phyloP scores from a whole-genome alignment of 2,797 vertebrate genomes.

The Poecilia gillii region DNA sequence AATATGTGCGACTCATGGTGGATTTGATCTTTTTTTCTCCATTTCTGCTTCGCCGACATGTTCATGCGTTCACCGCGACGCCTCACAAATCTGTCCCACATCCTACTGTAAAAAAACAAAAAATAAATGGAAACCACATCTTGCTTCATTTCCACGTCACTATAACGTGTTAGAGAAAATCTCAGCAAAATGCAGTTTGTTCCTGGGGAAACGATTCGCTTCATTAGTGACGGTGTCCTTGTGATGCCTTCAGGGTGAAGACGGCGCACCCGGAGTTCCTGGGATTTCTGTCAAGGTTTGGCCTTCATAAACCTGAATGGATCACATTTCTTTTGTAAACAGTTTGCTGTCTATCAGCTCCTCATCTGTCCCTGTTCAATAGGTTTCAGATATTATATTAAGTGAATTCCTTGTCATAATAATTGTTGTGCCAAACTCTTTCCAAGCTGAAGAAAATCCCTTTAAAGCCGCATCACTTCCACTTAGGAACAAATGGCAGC shows the following conservation, averaged over 20 bases:
- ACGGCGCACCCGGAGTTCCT: slow-evolving; percentile 73
- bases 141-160: background rate
- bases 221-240: background rate
- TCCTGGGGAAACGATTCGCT: background rate
- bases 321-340: background rate
- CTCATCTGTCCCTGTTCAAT: background rate
- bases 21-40: too few species aligned
- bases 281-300: slow-evolving; percentile 80
- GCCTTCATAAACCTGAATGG: background rate
- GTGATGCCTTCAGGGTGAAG: slow-evolving; percentile 72
- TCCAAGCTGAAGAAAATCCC: background rate
- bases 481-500: background rate
- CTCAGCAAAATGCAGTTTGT: background rate
- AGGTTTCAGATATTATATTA: background rate
- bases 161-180: background rate
- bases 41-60: too few species aligned
- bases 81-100: too few species aligned
- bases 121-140: background rate
- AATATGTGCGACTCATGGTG: too few species aligned
- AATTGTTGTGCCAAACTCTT: background rate
- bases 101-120: background rate
- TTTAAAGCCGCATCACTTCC: background rate
- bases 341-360: background rate
- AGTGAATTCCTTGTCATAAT: background rate
- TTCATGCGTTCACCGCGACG: too few species aligned